These are phyloP conservation scores for Nannobrachium achirus DNA, from an alignment of 2,113 vertebrate species.

Conservation along the genomic window DNA sequence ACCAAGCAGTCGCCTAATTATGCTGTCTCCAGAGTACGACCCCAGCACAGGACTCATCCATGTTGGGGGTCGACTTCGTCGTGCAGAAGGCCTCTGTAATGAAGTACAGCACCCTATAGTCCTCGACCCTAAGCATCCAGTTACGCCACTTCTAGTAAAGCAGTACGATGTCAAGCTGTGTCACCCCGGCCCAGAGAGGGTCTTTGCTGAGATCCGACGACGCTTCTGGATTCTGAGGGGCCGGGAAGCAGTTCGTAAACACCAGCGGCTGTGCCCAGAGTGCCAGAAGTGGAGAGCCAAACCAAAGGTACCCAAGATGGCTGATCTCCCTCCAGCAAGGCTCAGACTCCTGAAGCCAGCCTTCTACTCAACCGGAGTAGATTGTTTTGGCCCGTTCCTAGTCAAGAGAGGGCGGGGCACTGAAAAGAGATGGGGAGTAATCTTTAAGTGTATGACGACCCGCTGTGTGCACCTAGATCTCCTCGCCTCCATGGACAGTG, in stretches of 20 bases:
- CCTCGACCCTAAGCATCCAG: conserved; percentile 16
- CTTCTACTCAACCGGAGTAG: not conserved
- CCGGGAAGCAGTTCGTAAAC: not conserved
- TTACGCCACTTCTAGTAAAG: not conserved
- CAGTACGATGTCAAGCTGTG: too few relatives aligned
- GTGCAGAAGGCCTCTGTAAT: not conserved
- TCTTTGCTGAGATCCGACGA: too few relatives aligned
- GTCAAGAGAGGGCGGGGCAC: too few relatives aligned
- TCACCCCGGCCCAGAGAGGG: too few relatives aligned
- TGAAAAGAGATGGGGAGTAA: too few relatives aligned
- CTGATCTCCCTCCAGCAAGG: not conserved
- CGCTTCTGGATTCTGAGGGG: not conserved
- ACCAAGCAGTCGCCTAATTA: too few relatives aligned
- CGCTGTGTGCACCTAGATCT: too few relatives aligned
- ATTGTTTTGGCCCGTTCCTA: not conserved
- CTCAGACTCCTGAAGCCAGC: not conserved
- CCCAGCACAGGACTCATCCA: too few relatives aligned
- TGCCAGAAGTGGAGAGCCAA: not conserved
- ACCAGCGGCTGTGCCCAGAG: not conserved
- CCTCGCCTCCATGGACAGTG: too few relatives aligned
- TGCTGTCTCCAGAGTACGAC: too few relatives aligned
- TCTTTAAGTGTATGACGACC: too few relatives aligned
- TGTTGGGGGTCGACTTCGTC: too few relatives aligned
- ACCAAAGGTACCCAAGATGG: not conserved
- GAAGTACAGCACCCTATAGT: not conserved